Conservation (phyloP, 2,113 vertebrate species). For the Caretta caretta region DNA sequence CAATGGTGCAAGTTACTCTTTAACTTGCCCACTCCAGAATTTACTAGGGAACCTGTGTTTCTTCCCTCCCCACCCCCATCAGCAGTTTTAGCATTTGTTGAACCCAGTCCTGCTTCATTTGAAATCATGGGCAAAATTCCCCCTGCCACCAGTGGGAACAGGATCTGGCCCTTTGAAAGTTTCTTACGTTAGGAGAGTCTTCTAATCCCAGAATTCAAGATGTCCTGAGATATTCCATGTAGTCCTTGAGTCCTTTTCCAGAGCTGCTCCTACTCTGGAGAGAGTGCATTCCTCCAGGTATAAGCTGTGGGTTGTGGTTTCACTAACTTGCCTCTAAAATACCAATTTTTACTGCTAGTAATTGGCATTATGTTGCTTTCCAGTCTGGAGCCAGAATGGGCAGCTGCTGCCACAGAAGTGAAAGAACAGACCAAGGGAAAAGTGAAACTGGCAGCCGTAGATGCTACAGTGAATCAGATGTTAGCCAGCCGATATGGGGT, state of each 20-base stretch:
- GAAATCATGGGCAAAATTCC: neutral
- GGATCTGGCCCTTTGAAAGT: neutral
- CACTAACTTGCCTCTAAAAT: neutral
- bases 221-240: neutral
- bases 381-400: slow-evolving; percentile 96
- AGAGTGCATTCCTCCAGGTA: neutral
- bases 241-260: neutral
- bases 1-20: neutral
- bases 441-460: slow-evolving; percentile 92
- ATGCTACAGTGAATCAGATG: slow-evolving; percentile 91
- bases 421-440: slow-evolving; percentile 95
- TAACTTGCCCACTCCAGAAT: neutral
- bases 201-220: neutral
- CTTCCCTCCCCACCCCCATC: rapidly evolving
- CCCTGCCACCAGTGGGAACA: neutral
- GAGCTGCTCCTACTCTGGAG: neutral
- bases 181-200: neutral
- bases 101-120: neutral
- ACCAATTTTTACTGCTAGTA: rapidly evolving
- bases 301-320: neutral
- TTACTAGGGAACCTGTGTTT: neutral
- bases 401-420: slow-evolving; percentile 90
- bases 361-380: neutral
- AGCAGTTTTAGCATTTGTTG: neutral
- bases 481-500: slow-evolving; percentile 90